A percentile compares a stretch with the other conserved stretches of the same genome.
Evolutionary conservation across 2,113 vertebrate genomes (phyloP).

Genomic region (Siphamia tubifer): DNA sequence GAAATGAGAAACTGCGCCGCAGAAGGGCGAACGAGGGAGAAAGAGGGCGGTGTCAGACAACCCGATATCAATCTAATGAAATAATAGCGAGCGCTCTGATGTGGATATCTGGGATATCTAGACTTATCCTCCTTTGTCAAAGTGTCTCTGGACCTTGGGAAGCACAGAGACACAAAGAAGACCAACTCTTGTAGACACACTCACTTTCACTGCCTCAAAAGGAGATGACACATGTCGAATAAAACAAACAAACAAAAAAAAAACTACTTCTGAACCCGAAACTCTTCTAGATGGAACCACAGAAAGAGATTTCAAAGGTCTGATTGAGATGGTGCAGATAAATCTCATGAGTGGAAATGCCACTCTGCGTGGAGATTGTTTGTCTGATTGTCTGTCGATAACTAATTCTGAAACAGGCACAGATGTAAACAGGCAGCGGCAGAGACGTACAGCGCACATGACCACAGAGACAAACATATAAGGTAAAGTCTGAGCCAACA

Average conservation of each 20-base stretch:
- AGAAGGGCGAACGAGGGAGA: conserved; percentile 60
- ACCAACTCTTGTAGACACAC: background rate
- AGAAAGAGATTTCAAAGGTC: conserved; percentile 18
- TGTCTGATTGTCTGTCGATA: conserved; percentile 3
- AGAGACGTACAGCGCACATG: conserved; percentile 31
- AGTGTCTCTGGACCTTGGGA: conserved; percentile 73
- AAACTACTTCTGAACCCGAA: conserved; percentile 30
- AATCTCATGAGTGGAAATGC: background rate
- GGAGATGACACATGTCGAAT: conserved; percentile 11
- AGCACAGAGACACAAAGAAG: conserved; percentile 66
- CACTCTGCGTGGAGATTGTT: background rate
- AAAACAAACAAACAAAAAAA: conserved; percentile 9
- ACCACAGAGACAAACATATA: conserved; percentile 42
- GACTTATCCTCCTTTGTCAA: conserved; percentile 72
- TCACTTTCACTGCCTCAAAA: conserved; percentile 38
- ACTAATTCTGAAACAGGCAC: background rate
- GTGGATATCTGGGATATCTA: conserved; percentile 76
- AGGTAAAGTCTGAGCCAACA: conserved; percentile 16
- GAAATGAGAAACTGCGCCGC: conserved; percentile 72
- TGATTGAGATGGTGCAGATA: background rate
- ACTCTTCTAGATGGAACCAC: conserved; percentile 9
- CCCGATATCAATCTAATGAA: conserved; percentile 88
- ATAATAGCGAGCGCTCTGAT: conserved; percentile 78
- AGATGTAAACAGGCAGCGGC: conserved; percentile 8
- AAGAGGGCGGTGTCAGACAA: conserved; percentile 60